Conservation (phyloP, 2,113 vertebrate species). For the Pogonocichla stellata region DNA sequence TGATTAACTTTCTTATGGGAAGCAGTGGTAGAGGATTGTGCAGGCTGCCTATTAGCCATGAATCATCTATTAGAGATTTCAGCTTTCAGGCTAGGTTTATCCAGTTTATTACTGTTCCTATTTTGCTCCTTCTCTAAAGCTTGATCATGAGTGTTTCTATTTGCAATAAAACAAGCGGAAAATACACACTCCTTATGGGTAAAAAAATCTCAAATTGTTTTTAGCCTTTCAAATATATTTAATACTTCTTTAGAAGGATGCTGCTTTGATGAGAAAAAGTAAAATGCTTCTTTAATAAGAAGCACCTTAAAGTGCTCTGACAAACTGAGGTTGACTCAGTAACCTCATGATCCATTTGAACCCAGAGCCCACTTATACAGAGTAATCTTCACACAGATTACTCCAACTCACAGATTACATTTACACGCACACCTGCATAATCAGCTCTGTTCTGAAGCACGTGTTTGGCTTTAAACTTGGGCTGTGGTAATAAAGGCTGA, state of each 20-base stretch:
- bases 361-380: background rate
- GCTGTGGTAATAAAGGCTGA: background rate
- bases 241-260: background rate
- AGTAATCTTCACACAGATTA: background rate
- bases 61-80: background rate
- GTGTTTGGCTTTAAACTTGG: background rate
- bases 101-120: background rate
- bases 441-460: fast-evolving
- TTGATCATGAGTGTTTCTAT: background rate
- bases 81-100: background rate
- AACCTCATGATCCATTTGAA: background rate
- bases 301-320: background rate
- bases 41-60: background rate
- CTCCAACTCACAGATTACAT: background rate
- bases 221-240: background rate
- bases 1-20: background rate
- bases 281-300: background rate
- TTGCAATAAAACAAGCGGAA: background rate
- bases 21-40: background rate
- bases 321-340: background rate
- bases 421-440: background rate
- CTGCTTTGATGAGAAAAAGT: background rate
- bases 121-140: background rate
- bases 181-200: background rate
- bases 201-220: background rate